Conservation (phyloP, 2,888 invertebrate genomes). For the Drosophila lacicola region DNA sequence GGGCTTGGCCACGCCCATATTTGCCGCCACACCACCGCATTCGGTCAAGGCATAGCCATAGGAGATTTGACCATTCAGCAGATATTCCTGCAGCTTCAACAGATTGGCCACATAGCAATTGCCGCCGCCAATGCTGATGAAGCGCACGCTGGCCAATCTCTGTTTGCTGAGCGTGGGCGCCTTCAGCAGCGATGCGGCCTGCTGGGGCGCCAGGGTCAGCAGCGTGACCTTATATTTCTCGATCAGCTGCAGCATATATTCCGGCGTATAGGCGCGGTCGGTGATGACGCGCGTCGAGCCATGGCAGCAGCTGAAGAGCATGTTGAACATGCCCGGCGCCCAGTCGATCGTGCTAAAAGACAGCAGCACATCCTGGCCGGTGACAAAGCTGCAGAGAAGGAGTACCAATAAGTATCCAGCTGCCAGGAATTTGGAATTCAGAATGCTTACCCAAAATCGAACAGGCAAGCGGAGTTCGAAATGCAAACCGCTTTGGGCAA, state of each 20-base stretch:
- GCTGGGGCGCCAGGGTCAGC: constrained; percentile 74
- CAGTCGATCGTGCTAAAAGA: constrained; percentile 82
- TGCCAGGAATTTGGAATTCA: neutral
- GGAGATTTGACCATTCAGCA: constrained; percentile 71
- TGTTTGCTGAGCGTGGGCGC: constrained; percentile 61
- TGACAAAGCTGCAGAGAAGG: constrained; percentile 68
- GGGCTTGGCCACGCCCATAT: constrained; percentile 74
- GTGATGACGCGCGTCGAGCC: constrained; percentile 81
- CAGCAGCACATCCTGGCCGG: constrained; percentile 75
- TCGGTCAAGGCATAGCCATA: constrained; percentile 82
- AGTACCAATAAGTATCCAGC: neutral
- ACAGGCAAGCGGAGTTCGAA: constrained; percentile 79
- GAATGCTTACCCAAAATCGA: constrained; percentile 75
- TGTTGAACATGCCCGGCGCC: constrained; percentile 78
- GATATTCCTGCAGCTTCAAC: constrained; percentile 70
- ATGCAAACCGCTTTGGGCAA: constrained; percentile 80
- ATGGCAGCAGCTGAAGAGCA: constrained; percentile 78
- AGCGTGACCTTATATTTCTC: constrained; percentile 78
- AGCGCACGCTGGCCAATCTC: constrained; percentile 68
- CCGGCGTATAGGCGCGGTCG: constrained; percentile 73
- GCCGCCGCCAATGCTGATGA: constrained; percentile 77
- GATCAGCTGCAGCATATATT: constrained; percentile 74
- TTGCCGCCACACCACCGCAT: constrained; percentile 73
- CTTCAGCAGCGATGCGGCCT: constrained; percentile 71
- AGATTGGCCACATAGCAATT: constrained; percentile 74